These are phyloP conservation scores for Nymphalis c-album DNA, from an alignment of 2,888 invertebrate species.

Conservation along the genomic window DNA sequence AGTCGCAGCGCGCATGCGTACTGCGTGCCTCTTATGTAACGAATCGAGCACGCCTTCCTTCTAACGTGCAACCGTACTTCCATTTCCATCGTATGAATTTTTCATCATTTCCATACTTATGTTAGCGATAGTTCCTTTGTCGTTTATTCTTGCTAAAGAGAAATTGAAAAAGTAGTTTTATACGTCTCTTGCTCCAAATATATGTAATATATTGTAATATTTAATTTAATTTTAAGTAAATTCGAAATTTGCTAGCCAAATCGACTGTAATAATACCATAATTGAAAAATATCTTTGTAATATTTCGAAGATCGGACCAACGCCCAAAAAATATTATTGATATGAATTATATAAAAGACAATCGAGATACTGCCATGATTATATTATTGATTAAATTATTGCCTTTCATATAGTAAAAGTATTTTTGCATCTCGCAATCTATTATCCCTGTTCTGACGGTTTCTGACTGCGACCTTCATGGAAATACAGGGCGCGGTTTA, in stretches of 20 bases:
- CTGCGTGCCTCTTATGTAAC: conserved; percentile 73
- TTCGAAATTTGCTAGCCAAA: too few species aligned
- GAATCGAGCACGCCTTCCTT: conserved; percentile 54
- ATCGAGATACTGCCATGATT: not conserved
- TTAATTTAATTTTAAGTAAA: too few species aligned
- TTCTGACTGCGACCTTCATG: conserved; percentile 68
- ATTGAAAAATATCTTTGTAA: too few species aligned
- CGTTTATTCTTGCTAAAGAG: not conserved
- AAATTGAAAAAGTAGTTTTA: not conserved
- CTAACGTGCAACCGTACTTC: conserved; percentile 40
- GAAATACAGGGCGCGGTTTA: conserved; percentile 75
- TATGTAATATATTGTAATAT: too few species aligned
- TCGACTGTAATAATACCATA: too few species aligned
- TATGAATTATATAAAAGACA: too few species aligned
- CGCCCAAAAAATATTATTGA: too few species aligned
- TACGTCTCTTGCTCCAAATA: not conserved
- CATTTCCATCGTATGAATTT: conserved; percentile 55
- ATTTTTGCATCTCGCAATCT: not conserved
- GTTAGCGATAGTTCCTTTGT: conserved; percentile 1
- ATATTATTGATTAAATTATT: not conserved
- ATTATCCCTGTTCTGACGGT: conserved; percentile 55
- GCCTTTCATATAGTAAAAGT: not conserved
- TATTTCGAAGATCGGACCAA: too few species aligned
- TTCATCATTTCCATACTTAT: conserved; percentile 45
- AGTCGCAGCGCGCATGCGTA: conserved; percentile 69